phyloP scores from a whole-genome alignment of 2,797 vertebrate species.

The Emydoidea blandingii region DNA sequence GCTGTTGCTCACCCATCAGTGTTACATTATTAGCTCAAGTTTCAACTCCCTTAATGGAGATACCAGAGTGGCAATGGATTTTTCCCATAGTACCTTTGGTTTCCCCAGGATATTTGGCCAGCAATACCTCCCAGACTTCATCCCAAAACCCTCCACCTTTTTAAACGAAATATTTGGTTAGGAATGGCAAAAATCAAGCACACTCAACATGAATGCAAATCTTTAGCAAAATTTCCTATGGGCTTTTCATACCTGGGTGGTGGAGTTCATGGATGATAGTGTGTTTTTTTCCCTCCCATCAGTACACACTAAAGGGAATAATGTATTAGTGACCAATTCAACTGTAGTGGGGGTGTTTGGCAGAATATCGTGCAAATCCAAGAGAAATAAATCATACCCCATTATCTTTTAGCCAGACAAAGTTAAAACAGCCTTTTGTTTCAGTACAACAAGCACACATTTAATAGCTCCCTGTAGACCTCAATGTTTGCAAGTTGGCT shows the following conservation, averaged over 20 bases:
- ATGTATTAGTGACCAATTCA: constrained; percentile 69
- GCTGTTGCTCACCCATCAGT: not conserved
- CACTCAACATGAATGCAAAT: constrained; percentile 75
- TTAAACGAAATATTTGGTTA: not conserved
- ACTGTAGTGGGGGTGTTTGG: constrained; percentile 60
- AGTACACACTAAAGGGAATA: constrained; percentile 70
- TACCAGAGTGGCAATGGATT: not conserved
- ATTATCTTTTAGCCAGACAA: constrained; percentile 79
- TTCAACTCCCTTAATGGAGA: not conserved
- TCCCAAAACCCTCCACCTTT: not conserved
- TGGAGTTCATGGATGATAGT: constrained; percentile 72
- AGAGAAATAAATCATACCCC: constrained; percentile 84
- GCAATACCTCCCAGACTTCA: not conserved
- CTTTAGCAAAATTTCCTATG: constrained; percentile 59
- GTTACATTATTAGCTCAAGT: not conserved
- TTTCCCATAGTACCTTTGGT: not conserved
- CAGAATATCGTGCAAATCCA: constrained; percentile 71
- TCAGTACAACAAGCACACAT: constrained; percentile 73
- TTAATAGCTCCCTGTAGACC: constrained; percentile 76
- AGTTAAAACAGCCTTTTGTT: constrained; percentile 81
- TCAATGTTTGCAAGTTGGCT: constrained; percentile 70
- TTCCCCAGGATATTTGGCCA: not conserved
- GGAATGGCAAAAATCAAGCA: constrained; percentile 26
- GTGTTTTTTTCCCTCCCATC: constrained; percentile 33
- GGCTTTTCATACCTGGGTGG: constrained; percentile 25